phyloP scores from a whole-genome alignment of 2,113 vertebrate species.

The Nycticryphes semicollaris region DNA sequence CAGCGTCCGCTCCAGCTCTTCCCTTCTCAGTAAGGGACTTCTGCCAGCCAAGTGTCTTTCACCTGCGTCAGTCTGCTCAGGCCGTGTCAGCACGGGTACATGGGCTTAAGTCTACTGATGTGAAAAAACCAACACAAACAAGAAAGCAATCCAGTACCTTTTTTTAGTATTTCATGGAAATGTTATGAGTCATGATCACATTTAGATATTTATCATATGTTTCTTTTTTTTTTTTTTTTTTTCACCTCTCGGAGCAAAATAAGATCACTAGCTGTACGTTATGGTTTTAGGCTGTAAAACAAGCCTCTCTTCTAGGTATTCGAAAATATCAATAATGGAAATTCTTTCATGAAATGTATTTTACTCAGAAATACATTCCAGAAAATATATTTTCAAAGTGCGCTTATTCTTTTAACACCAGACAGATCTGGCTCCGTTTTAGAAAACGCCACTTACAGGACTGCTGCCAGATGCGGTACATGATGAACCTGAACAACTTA shows the following conservation, averaged over 20 bases:
- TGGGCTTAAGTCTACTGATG: not conserved
- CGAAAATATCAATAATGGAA: not conserved
- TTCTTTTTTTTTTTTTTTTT: not conserved
- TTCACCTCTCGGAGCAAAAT: not conserved
- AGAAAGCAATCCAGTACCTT: not conserved
- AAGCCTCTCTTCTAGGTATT: not conserved
- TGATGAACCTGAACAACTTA: not conserved
- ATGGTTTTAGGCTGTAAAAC: not conserved
- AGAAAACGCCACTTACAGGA: not conserved
- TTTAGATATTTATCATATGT: not conserved
- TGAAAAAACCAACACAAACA: not conserved
- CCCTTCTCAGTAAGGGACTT: not conserved
- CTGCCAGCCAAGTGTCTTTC: not conserved
- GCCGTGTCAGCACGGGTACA: not conserved
- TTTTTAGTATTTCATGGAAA: not conserved
- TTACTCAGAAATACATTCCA: not conserved
- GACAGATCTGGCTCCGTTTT: not conserved
- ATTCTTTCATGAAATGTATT: not conserved
- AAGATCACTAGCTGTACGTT: not conserved
- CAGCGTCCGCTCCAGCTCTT: not conserved
- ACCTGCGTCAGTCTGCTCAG: not conserved
- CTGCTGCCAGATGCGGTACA: not conserved
- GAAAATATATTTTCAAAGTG: not conserved
- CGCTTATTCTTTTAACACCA: not conserved
- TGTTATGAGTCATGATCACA: not conserved